Evolutionary conservation across 2,888 invertebrate species (phyloP).

Genomic region (Cosmopolites sordidus): DNA sequence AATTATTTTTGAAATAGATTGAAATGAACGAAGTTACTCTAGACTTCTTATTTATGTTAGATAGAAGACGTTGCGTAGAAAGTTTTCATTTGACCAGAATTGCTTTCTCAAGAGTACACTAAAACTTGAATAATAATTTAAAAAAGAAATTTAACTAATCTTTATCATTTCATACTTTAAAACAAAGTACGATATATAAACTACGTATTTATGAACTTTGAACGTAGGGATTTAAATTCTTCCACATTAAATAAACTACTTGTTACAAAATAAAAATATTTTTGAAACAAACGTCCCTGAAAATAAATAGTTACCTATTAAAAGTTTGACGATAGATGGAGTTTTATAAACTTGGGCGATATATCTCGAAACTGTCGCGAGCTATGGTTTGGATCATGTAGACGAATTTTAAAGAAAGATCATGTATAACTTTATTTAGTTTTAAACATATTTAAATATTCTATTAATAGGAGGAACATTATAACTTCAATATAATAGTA

Average conservation of each 20-base stretch:
- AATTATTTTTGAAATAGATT: too few relatives aligned
- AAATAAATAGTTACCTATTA: constrained; percentile 1
- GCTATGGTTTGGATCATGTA: too few relatives aligned
- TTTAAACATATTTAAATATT: too few relatives aligned
- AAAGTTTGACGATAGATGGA: background rate
- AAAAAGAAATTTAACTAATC: background rate
- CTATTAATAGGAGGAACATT: too few relatives aligned
- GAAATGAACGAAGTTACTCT: too few relatives aligned
- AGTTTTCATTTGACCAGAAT: background rate
- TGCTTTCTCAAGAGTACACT: background rate
- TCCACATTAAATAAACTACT: background rate
- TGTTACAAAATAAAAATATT: background rate
- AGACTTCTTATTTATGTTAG: background rate
- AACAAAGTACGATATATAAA: background rate
- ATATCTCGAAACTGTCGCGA: too few relatives aligned
- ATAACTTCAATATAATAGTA: too few relatives aligned
- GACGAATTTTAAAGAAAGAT: too few relatives aligned
- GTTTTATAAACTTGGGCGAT: background rate
- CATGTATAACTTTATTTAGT: too few relatives aligned
- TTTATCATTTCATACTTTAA: background rate
- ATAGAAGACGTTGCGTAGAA: background rate
- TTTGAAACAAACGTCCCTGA: background rate
- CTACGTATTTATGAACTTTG: background rate
- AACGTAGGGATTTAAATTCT: background rate
- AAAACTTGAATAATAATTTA: background rate